Base-by-base conservation (phyloP, 2,888 invertebrate species). In the Geotrupes spiniger region DNA sequence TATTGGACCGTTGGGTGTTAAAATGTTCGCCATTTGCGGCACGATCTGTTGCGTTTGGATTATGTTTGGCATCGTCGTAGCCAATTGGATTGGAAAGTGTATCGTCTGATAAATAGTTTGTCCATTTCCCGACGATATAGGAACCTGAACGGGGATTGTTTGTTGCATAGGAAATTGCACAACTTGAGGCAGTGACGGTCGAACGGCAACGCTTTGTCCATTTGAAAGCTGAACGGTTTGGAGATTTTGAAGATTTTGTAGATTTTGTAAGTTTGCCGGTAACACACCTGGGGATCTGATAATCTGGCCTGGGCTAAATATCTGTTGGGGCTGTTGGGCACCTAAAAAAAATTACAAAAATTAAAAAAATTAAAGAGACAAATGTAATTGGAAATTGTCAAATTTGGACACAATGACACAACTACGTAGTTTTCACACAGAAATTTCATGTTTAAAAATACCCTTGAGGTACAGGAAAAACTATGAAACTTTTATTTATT, bases 41-140 rank as follows among this genome's bases (percentile, higher is more conserved):
- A 91, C 83, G 51, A 71, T 67, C 5, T 65, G 67, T 53, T 73
- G 72, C 11, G 74, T 66, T 62, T 76, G 76, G 15, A 78, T 73
- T 27, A 82, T 77, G 38, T 83, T 79, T 0, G 82, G 81, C 54
- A 81, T 76, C 12, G 85, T 82, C 1, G 81, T 76, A 29, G 86
- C 74, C 33, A 92, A 82, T 71, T 94, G 94, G 11, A 95, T 79
- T 0, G 96, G 96, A 62, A 97, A 85, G 70, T 96, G 95, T 1
- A 97, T 87, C 0, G 96, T 95, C 71, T 97, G 96, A 72, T 93
- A 90, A 49, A 96, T 87, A 0, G 96, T 95, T 74, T 96, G 95
- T 0, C 96, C 96, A 70, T 88, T 89, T 14, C 70, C 75, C 44
- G 88, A 84, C 39, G 85, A 84, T 54, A 93, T 90, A 1, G 93